Conservation (phyloP, 2,888 invertebrate genomes). For the Xylocampa areola region DNA sequence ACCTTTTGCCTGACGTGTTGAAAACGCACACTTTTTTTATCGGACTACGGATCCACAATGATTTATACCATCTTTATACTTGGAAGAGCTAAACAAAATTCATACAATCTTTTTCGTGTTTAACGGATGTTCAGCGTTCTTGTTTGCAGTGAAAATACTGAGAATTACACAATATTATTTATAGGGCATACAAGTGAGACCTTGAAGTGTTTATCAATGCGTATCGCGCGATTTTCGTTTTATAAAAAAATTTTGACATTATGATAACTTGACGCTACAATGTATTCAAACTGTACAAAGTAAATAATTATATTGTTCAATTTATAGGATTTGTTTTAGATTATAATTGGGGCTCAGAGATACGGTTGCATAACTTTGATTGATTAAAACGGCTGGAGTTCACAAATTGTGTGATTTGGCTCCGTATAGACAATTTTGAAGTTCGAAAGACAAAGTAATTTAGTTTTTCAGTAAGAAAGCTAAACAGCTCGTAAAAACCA, state of each 20-base stretch:
- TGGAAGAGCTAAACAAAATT: constrained; percentile 4
- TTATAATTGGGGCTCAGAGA: background rate
- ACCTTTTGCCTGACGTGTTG: too few species aligned
- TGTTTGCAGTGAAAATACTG: constrained; percentile 1
- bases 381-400: too few species aligned
- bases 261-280: constrained; percentile 10
- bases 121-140: constrained; percentile 6
- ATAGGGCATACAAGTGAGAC: constrained; percentile 19
- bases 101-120: constrained; percentile 10
- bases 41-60: too few species aligned
- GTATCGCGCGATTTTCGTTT: constrained; percentile 35
- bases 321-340: background rate
- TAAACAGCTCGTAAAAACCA: too few species aligned
- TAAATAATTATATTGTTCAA: constrained; percentile 17
- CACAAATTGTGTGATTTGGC: too few species aligned
- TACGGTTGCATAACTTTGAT: background rate
- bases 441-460: too few species aligned
- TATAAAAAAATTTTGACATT: constrained; percentile 37
- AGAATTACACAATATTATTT: constrained; percentile 29
- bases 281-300: constrained; percentile 27
- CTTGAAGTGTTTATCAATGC: constrained; percentile 41
- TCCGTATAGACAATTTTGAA: too few species aligned
- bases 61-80: background rate
- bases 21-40: too few species aligned
- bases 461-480: too few species aligned